Percentiles rank a stretch among this genome's conserved stretches.
Evolutionary conservation across 2,113 vertebrate species (phyloP).

Genomic region (Pteruthius melanotis): DNA sequence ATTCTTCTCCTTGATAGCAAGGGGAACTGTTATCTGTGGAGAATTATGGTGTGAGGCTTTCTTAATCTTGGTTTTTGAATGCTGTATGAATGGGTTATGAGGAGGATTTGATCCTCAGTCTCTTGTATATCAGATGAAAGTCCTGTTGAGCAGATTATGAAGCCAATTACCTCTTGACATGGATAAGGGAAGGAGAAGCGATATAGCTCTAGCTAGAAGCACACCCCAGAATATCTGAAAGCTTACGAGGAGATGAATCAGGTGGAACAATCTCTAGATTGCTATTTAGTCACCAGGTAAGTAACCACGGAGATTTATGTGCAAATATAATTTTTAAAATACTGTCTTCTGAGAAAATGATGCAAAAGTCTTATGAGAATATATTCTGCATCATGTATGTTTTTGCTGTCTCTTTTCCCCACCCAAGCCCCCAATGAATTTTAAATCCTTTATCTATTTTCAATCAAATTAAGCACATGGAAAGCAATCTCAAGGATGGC

Average conservation of each 20-base stretch:
- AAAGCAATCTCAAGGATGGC: not conserved
- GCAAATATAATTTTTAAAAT: not conserved
- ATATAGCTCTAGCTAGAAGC: not conserved
- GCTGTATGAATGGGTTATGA: not conserved
- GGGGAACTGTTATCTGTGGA: not conserved
- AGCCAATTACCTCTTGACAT: not conserved
- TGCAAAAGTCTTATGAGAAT: not conserved
- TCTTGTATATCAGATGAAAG: not conserved
- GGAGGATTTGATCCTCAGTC: not conserved
- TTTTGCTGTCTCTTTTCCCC: not conserved
- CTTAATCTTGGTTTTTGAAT: not conserved
- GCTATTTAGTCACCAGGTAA: not conserved
- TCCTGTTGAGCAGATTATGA: not conserved
- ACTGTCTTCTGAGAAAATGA: not conserved
- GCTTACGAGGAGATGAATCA: not conserved
- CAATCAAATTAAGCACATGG: not conserved
- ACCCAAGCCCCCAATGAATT: fast-evolving
- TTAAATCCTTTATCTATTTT: not conserved
- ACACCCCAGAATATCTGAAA: not conserved
- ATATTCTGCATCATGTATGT: not conserved
- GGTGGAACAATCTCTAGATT: not conserved
- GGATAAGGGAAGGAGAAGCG: not conserved
- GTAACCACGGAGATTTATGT: not conserved
- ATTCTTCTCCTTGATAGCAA: not conserved
- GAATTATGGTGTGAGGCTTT: not conserved